Conservation (phyloP, 2,888 invertebrate genomes). For the Coecobrya sp. region DNA sequence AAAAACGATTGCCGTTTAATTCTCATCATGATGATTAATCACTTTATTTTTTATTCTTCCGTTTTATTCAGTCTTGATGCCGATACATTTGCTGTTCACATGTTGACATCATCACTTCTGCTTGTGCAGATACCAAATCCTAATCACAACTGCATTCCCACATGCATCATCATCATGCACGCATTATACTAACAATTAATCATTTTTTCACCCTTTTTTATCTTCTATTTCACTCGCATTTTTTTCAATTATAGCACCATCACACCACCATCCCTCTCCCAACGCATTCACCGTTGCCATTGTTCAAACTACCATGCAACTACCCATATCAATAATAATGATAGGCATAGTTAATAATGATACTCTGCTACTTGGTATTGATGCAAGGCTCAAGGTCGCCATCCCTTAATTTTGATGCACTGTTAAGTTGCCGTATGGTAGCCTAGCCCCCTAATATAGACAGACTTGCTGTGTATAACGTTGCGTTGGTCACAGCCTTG, state of each 20-base stretch:
- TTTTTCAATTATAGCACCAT: not conserved
- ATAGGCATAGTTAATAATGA: constrained; percentile 10
- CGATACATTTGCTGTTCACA: not conserved
- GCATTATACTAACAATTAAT: constrained; percentile 27
- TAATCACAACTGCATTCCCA: constrained; percentile 3
- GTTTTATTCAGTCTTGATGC: not conserved
- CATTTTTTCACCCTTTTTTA: not conserved
- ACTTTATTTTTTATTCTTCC: not conserved
- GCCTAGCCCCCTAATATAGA: constrained; percentile 67
- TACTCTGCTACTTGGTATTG: constrained; percentile 40
- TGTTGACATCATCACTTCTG: not conserved
- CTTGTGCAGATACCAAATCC: not conserved
- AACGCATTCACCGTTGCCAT: not conserved
- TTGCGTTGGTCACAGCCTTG: constrained; percentile 71
- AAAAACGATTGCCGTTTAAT: not conserved
- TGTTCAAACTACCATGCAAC: not conserved
- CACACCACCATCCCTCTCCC: not conserved
- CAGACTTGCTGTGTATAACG: not conserved
- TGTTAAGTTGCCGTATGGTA: constrained; percentile 66
- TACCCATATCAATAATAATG: constrained; percentile 4
- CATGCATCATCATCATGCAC: not conserved
- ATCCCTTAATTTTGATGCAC: constrained; percentile 78
- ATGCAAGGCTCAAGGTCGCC: constrained; percentile 76
- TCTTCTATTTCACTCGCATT: constrained; percentile 1
- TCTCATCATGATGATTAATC: no score